Base-by-base conservation (phyloP, 2,797 vertebrate genomes). In the Catamblyrhynchus diadema region DNA sequence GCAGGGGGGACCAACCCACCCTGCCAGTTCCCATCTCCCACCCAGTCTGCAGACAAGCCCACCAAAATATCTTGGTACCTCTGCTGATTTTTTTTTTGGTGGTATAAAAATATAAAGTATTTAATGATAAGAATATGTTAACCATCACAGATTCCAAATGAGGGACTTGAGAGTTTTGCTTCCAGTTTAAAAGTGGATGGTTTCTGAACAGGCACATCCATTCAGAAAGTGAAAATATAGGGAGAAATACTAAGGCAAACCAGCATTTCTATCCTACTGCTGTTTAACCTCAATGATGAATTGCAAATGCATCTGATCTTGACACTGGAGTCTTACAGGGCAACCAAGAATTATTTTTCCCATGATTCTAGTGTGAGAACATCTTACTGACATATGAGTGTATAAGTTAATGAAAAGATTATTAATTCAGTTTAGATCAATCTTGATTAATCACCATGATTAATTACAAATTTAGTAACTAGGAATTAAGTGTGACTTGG, bases 401-500 rank as follows among this genome's bases (percentile, higher is more conserved):
- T 50, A 51, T 3, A 60, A 30, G n/a, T 42, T 45, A 86, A 72
- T 53, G 83, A 81, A 94, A 94, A 51, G 48, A 39, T 60, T 32
- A 57, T 50, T 65, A 88, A 90, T 90, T 85, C 59, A 48, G 65
- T 72, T 87, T 75, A 62, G 66, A 94, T 77, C 8, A 4, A 61
- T 93, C 91, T 78, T 27, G 81, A 50, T 71, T 87, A 71, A 86
- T 91, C 41, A 39, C 39, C 25, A 71, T 73, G 39, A 87, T 83
- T 77, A 95, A 62, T 79, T 61, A 85, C 30, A 61, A 72, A 82
- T 93, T 93, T 89, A 89, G 86, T 78, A 82, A 71, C 27, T 44
- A 53, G 77, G 81, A 90, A 93, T 64, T 65, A 57, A 57, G 19
- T 74, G 77, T 66, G 47, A 92, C 47, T 24, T 54, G 30, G 37